phyloP scores from a whole-genome alignment of 2,797 vertebrate species.

The Serranus cabrilla region DNA sequence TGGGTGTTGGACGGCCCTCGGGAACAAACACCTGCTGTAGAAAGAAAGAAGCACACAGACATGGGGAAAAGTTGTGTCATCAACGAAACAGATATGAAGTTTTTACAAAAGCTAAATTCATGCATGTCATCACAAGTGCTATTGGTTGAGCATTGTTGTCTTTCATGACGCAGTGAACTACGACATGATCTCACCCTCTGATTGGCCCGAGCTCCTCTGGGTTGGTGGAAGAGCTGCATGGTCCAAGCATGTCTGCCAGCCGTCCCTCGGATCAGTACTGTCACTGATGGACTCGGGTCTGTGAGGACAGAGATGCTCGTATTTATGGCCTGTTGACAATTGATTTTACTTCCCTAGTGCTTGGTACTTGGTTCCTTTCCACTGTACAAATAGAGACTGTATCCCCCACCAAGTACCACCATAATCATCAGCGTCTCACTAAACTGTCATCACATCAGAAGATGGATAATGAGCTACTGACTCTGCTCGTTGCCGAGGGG shows the following conservation, averaged over 20 bases:
- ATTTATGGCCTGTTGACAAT: not conserved
- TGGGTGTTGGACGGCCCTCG: conserved; percentile 91
- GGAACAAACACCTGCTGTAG: conserved; percentile 92
- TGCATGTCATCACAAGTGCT: too few relatives aligned
- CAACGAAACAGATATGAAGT: not conserved
- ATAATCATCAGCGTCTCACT: not conserved
- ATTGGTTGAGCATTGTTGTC: not conserved
- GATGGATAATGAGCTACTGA: conserved; percentile 76
- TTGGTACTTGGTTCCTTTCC: not conserved
- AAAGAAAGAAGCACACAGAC: conserved; percentile 14
- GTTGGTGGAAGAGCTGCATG: conserved; percentile 96
- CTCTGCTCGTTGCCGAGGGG: conserved; percentile 97
- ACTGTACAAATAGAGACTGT: too few relatives aligned
- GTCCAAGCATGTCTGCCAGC: conserved; percentile 97
- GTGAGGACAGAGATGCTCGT: conserved; percentile 45
- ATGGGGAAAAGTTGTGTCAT: conserved; percentile 25
- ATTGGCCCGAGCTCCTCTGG: conserved; percentile 94
- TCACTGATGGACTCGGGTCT: conserved; percentile 96
- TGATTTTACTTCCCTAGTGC: not conserved
- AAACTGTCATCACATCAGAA: not conserved
- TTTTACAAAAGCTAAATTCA: not conserved
- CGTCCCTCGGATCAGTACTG: conserved; percentile 93
- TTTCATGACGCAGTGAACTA: not conserved
- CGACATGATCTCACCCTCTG: conserved; percentile 89
- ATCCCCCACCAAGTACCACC: too few relatives aligned